A percentile compares a stretch with the other conserved stretches of the same genome.
phyloP scores from a whole-genome alignment of 1,140 invertebrate species.

The Drosophila neocordata region DNA sequence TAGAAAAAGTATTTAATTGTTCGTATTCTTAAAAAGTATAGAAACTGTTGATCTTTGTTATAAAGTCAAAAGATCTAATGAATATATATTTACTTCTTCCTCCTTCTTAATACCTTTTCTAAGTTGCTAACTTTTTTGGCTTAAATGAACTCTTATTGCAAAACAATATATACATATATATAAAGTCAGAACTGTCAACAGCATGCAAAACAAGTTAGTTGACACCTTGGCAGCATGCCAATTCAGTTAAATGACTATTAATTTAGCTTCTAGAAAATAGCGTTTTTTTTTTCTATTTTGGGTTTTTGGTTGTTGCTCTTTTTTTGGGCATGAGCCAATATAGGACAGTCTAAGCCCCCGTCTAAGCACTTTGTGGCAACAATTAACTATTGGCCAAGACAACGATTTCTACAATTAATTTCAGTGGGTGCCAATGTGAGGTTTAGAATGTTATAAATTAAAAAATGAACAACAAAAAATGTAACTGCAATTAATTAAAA shows the following conservation, averaged over 20 bases:
- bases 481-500: slow-evolving; percentile 64
- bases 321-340: slow-evolving; percentile 58
- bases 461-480: slow-evolving; percentile 39
- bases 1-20: too few species aligned
- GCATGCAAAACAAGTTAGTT: slow-evolving; percentile 62
- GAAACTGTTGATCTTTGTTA: neutral
- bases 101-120: neutral
- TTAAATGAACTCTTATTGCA: neutral
- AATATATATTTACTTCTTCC: too few species aligned
- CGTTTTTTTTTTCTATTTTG: neutral
- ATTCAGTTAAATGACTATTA: slow-evolving; percentile 49
- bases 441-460: slow-evolving; percentile 36
- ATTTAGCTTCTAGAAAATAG: slow-evolving; percentile 55
- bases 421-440: slow-evolving; percentile 23
- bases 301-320: neutral
- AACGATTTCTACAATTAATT: slow-evolving; percentile 41
- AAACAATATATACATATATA: neutral
- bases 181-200: slow-evolving; percentile 20
- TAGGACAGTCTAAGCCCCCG: slow-evolving; percentile 37
- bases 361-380: slow-evolving; percentile 46
- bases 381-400: slow-evolving; percentile 51
- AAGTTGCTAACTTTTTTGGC: neutral
- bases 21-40: slow-evolving; percentile 15
- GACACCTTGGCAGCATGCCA: slow-evolving; percentile 47
- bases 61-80: too few species aligned